phyloP scores from a whole-genome alignment of 1,140 invertebrate genomes.

The Drosophila setifemur region DNA sequence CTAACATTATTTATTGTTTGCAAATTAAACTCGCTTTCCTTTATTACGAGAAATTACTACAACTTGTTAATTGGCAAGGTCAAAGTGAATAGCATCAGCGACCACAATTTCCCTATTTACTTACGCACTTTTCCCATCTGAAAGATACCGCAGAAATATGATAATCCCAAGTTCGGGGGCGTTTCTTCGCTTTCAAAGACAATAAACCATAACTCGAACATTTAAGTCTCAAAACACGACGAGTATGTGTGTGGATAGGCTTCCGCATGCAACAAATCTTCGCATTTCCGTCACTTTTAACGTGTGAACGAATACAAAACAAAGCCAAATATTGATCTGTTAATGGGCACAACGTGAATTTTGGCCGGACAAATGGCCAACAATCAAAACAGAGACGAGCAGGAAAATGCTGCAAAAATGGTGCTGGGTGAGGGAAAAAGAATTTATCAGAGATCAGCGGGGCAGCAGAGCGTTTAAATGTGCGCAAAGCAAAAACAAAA shows the following conservation, averaged over 20 bases:
- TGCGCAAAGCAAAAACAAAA: conserved; percentile 43
- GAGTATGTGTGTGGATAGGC: conserved; percentile 34
- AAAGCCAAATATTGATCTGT: conserved; percentile 71
- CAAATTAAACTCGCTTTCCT: too few relatives aligned
- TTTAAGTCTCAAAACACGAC: conserved; percentile 25
- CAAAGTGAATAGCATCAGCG: neutral
- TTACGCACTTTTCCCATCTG: conserved; percentile 25
- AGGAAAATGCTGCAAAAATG: conserved; percentile 35
- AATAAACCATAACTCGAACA: conserved; percentile 63
- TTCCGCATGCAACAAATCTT: conserved; percentile 77
- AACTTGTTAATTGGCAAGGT: conserved; percentile 15
- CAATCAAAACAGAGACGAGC: conserved; percentile 38
- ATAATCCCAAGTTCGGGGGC: conserved; percentile 6
- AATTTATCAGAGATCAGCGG: conserved; percentile 71
- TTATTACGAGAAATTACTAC: too few relatives aligned
- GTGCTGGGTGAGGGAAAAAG: conserved; percentile 1
- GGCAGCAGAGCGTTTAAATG: conserved; percentile 73
- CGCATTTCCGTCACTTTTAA: conserved; percentile 69
- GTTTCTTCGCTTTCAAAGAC: conserved; percentile 5
- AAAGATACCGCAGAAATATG: neutral
- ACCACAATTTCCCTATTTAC: conserved; percentile 9
- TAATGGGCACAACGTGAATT: conserved; percentile 62
- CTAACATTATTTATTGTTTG: too few relatives aligned
- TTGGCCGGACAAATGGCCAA: conserved; percentile 43
- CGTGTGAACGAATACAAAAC: conserved; percentile 56